Percentiles rank a stretch among this genome's conserved stretches.
These are phyloP conservation scores for Epiblema foenella DNA, from an alignment of 2,888 invertebrate species.

Conservation along the genomic window DNA sequence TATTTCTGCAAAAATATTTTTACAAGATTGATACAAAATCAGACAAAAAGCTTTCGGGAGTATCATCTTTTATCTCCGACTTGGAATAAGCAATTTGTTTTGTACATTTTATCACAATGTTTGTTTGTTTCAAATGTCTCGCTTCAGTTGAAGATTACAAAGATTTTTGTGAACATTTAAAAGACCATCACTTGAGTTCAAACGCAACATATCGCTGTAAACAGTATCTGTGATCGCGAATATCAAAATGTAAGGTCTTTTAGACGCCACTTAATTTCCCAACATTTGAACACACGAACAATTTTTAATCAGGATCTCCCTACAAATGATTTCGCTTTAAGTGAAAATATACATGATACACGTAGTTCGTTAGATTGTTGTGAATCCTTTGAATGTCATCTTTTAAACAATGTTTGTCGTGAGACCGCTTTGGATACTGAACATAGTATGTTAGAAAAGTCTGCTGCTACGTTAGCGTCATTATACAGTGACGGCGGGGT, in stretches of 20 bases:
- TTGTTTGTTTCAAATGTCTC: background rate
- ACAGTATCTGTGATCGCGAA: slow-evolving; percentile 19
- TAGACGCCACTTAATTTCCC: slow-evolving; percentile 16
- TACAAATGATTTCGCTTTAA: background rate
- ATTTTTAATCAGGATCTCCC: background rate
- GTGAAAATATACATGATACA: background rate
- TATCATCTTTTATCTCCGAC: background rate
- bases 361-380: no score
- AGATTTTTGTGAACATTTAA: slow-evolving; percentile 6
- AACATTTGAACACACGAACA: background rate
- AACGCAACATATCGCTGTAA: slow-evolving; percentile 9
- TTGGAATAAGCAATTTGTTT: background rate
- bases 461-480: background rate
- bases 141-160: slow-evolving; percentile 2
- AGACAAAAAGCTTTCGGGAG: background rate
- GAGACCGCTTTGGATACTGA: no score
- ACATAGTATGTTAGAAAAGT: no score
- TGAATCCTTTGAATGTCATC: no score
- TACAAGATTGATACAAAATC: background rate
- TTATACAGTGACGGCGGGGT: slow-evolving; percentile 2
- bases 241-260: slow-evolving; percentile 19
- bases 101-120: background rate
- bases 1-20: slow-evolving; percentile 1
- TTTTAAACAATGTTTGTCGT: no score
- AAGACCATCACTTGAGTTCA: slow-evolving; percentile 3